These are phyloP conservation scores for Leptatherina wallacei DNA, from an alignment of 2,797 vertebrate genomes.

Conservation along the genomic window DNA sequence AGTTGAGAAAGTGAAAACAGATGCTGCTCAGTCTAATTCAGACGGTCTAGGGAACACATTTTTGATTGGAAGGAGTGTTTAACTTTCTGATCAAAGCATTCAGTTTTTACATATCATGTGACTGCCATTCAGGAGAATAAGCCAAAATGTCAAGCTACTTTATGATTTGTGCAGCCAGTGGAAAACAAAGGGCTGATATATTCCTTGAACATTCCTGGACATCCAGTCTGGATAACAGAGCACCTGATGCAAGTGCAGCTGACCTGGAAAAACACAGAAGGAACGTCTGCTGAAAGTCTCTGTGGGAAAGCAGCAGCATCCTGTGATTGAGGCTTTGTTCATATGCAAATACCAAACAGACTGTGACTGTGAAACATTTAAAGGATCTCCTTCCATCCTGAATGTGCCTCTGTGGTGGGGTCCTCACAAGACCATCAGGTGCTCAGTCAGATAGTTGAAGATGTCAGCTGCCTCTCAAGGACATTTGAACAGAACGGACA, in stretches of 20 bases:
- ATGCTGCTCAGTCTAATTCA: neutral
- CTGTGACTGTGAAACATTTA: conserved; percentile 26
- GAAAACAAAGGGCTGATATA: conserved; percentile 13
- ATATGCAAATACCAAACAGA: conserved; percentile 28
- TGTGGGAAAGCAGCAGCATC: conserved; percentile 19
- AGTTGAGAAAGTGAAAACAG: neutral
- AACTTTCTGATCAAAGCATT: neutral
- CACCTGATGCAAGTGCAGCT: conserved; percentile 39
- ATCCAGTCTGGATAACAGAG: conserved; percentile 31
- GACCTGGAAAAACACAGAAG: conserved; percentile 35
- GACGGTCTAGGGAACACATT: neutral
- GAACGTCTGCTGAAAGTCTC: conserved; percentile 22
- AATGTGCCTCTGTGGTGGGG: conserved; percentile 29
- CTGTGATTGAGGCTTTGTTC: conserved; percentile 22
- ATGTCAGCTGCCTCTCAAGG: conserved; percentile 42
- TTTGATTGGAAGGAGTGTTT: neutral
- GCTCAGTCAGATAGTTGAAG: conserved; percentile 28
- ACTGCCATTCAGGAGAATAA: neutral
- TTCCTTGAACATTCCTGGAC: conserved; percentile 28
- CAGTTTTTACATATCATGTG: no score
- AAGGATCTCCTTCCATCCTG: conserved; percentile 34
- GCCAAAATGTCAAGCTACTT: neutral
- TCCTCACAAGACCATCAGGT: conserved; percentile 37
- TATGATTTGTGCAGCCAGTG: conserved; percentile 1
- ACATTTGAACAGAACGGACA: conserved; percentile 27